Conservation (phyloP, 1,140 invertebrate genomes). For the Sminthurinus signatus region DNA sequence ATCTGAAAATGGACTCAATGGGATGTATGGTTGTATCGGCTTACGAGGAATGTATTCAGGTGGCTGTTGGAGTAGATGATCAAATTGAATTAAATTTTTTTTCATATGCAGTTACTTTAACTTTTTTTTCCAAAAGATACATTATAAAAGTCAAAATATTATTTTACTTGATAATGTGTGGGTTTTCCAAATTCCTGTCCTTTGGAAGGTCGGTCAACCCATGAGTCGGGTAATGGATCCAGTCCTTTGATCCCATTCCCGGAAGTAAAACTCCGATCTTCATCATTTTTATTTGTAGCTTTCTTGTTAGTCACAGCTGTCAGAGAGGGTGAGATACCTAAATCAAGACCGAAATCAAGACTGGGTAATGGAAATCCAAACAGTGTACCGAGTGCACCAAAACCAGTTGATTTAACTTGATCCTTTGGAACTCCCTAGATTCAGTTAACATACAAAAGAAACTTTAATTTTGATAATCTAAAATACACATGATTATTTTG, state of each 20-base stretch:
- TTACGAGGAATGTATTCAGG: conserved; percentile 40
- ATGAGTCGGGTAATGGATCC: conserved; percentile 35
- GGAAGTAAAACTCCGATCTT: conserved; percentile 43
- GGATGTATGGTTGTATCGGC: conserved; percentile 40
- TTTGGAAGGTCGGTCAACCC: conserved; percentile 32
- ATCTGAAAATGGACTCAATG: conserved; percentile 33
- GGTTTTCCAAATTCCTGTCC: conserved; percentile 19
- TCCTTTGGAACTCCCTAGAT: conserved; percentile 45
- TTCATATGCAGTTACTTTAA: too few relatives aligned
- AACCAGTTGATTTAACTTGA: conserved; percentile 46
- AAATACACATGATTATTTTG: too few relatives aligned
- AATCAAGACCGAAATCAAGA: conserved; percentile 59
- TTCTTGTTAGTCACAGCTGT: conserved; percentile 30
- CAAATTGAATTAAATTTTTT: too few relatives aligned
- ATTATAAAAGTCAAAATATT: too few relatives aligned
- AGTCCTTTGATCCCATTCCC: conserved; percentile 23
- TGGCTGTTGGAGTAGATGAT: conserved; percentile 55
- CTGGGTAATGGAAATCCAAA: conserved; percentile 73
- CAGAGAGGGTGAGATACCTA: conserved; percentile 47
- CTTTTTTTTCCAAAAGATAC: too few relatives aligned
- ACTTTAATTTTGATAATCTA: conserved; percentile 1
- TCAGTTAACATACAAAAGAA: conserved; percentile 8
- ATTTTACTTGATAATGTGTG: conserved; percentile 48
- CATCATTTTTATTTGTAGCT: conserved; percentile 47
- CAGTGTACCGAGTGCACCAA: conserved; percentile 58